Base-by-base conservation (phyloP, 2,797 vertebrate genomes). In the Enteromius argenteus region DNA sequence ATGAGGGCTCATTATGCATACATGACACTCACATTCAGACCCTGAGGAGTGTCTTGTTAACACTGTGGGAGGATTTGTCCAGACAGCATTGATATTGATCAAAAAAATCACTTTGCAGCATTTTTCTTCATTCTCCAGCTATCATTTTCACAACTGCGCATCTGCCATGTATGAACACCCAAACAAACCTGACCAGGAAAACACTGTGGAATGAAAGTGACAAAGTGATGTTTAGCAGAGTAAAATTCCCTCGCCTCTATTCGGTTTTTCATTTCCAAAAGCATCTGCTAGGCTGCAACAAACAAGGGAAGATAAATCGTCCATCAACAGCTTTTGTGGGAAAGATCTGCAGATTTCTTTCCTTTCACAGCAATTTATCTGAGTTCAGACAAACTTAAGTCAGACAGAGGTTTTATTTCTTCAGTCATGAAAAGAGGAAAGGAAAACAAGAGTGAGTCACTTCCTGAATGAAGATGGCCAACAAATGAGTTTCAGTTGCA, bases 261-360 rank as follows among this genome's bases (percentile, higher is more conserved):
- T 87, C 89, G 86, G 83, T 88, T 92, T 91, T 91, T 92, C 90
- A 90, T 94, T 93, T 93, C 88, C 86, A 90, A 91, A 89, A 89
- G 87, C 92, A 92, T 92, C 91, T 93, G 90, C 87, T 79, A 56
- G 71, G 14, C 39, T 83, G 72, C 84, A 39, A 79, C 72, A 86
- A 88, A 87, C 84, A 68, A 83, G 73, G 64, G 84, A 87, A 92
- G 92, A 94, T 88, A 88, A 91, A 93, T 94, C 83, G 86, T 92
- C 88, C 78, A 90, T 93, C 90, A 91, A 87, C 72, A 74, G 87
- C 86, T 80, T 91, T 79, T 90, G 89, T 87, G 85, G 89, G 76
- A 90, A 93, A 79, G 88, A 80, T 88, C 86, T 44, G 2, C 85
- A 37, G 56, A 84, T 87, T 88, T 86, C 73, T 75, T 74, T 79